phyloP scores from a whole-genome alignment of 2,888 invertebrate species.

The Seira musarum region DNA sequence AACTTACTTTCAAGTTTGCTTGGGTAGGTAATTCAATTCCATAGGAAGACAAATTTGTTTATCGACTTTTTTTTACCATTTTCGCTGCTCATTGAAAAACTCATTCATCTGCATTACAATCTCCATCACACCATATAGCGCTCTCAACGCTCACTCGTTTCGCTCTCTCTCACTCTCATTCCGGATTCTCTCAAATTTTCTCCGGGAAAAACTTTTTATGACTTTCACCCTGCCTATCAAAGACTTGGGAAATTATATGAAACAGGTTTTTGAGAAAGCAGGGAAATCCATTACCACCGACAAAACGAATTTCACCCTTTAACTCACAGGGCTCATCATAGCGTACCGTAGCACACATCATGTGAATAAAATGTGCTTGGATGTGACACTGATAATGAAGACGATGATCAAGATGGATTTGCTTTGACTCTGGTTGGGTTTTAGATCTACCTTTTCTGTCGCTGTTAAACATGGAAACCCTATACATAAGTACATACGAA shows the following conservation, averaged over 20 bases:
- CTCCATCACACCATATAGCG: too few species aligned
- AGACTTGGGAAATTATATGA: neutral
- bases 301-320: neutral
- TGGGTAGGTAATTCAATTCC: neutral
- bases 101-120: slow-evolving; percentile 15
- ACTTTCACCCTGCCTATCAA: neutral
- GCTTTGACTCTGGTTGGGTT: neutral
- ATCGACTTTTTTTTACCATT: slow-evolving; percentile 6
- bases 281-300: slow-evolving; percentile 2
- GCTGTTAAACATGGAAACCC: neutral
- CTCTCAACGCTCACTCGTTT: too few species aligned
- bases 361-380: neutral
- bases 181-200: neutral
- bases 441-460: neutral
- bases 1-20: too few species aligned
- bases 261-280: neutral
- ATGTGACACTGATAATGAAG: slow-evolving; percentile 19
- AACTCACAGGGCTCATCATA: neutral
- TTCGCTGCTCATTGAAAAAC: neutral
- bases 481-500: neutral
- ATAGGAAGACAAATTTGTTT: slow-evolving; percentile 5
- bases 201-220: neutral
- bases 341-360: neutral
- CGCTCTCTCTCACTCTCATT: too few species aligned
- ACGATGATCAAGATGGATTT: slow-evolving; percentile 17